These are phyloP conservation scores for Boloria euphrosyne DNA, from an alignment of 2,888 invertebrate species.

Conservation along the genomic window DNA sequence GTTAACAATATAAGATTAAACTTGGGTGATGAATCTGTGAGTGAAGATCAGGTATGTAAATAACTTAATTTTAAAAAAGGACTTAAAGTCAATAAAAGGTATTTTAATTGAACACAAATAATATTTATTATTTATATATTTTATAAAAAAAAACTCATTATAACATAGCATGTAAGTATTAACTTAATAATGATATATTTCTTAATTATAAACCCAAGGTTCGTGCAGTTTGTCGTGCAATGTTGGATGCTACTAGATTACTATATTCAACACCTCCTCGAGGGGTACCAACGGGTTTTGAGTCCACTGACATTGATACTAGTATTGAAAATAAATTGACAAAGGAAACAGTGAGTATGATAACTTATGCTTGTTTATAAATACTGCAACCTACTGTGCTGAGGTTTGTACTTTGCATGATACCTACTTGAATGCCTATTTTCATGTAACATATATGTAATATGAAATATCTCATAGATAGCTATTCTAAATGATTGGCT, in stretches of 20 bases:
- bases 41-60: conserved; percentile 85
- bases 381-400: no score
- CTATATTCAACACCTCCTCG: conserved; percentile 83
- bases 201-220: conserved; percentile 52
- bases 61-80: not conserved
- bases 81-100: no score
- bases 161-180: no score
- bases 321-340: conserved; percentile 67
- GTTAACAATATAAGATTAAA: conserved; percentile 89
- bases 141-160: no score
- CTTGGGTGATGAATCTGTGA: conserved; percentile 88
- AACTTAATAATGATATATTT: not conserved
- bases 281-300: conserved; percentile 75
- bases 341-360: conserved; percentile 51
- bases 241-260: conserved; percentile 89
- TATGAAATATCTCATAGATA: no score
- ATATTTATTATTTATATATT: no score
- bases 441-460: no score
- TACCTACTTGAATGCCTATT: no score
- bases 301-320: conserved; percentile 80
- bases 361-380: no score
- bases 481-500: no score
- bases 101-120: no score
- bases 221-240: conserved; percentile 87
- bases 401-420: no score